Conservation (phyloP, 2,113 vertebrate genomes). For the Limnothrissa miodon region DNA sequence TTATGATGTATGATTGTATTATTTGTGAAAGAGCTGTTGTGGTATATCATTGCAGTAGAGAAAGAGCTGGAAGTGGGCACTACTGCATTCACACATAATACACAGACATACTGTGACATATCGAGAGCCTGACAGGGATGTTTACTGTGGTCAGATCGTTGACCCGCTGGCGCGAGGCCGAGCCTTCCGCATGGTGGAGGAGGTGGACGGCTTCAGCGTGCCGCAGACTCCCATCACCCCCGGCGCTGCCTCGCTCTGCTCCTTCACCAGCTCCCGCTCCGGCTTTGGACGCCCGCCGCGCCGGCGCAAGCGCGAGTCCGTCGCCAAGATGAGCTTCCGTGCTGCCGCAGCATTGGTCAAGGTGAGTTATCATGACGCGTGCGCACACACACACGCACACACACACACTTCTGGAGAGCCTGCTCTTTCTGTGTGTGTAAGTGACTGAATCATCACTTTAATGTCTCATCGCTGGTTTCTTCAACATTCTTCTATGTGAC, state of each 20-base stretch:
- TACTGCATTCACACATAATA: not conserved
- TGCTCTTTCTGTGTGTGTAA: no score
- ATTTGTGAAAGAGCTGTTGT: no score
- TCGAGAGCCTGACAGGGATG: not conserved
- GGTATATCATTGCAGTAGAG: no score
- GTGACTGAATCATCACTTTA: no score
- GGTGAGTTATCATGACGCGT: slow-evolving; percentile 58
- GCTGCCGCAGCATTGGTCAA: slow-evolving; percentile 91
- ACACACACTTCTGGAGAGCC: not conserved
- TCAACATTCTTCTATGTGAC: not conserved
- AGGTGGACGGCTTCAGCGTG: slow-evolving; percentile 86
- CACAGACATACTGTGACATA: no score
- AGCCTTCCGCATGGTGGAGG: slow-evolving; percentile 92
- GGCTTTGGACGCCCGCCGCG: slow-evolving; percentile 89
- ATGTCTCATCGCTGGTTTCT: not conserved
- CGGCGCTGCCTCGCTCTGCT: slow-evolving; percentile 88
- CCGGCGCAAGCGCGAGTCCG: slow-evolving; percentile 90
- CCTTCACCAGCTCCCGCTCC: slow-evolving; percentile 96
- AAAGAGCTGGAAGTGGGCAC: not conserved
- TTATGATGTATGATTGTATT: no score
- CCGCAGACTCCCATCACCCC: slow-evolving; percentile 93
- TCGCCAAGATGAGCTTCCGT: slow-evolving; percentile 98
- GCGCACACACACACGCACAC: not conserved
- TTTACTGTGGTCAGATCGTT: slow-evolving; percentile 67
- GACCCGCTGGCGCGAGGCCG: slow-evolving; percentile 92